Percentiles rank a stretch among this genome's conserved stretches.
Evolutionary conservation across 2,113 vertebrate genomes (phyloP).

Genomic region (Strix aluco): DNA sequence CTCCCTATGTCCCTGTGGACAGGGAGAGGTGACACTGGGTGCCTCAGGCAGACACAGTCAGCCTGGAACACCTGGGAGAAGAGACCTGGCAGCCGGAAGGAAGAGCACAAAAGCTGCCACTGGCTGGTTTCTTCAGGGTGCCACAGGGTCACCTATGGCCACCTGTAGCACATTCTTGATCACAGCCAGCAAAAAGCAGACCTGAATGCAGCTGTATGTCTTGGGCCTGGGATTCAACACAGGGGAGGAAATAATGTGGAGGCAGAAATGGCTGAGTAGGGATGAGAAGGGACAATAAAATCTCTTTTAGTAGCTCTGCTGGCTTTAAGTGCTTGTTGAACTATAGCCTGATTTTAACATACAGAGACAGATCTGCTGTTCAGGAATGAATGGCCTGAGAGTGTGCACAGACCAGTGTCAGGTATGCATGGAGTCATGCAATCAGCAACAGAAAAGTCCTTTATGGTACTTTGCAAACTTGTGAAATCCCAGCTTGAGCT

Average conservation of each 20-base stretch:
- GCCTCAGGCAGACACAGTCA: background rate
- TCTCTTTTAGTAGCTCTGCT: background rate
- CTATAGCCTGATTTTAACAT: background rate
- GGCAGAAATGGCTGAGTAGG: background rate
- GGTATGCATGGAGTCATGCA: background rate
- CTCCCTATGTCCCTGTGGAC: accelerated
- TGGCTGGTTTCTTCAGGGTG: background rate
- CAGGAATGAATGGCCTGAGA: background rate
- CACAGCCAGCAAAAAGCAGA: background rate
- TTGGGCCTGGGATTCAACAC: background rate
- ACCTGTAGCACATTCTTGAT: background rate
- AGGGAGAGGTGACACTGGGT: background rate
- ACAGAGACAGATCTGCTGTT: background rate
- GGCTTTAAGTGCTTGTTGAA: background rate
- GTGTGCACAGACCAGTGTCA: background rate
- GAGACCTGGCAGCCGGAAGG: background rate
- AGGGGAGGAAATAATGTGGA: background rate
- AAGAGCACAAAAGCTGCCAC: background rate
- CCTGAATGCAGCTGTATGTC: background rate
- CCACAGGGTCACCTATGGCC: background rate
- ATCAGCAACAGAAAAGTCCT: background rate
- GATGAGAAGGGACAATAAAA: background rate
- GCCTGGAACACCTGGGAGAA: background rate
- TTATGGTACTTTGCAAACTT: background rate
- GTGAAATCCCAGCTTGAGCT: background rate